phyloP scores from a whole-genome alignment of 2,888 invertebrate genomes.

The Ennomos quercinarius region DNA sequence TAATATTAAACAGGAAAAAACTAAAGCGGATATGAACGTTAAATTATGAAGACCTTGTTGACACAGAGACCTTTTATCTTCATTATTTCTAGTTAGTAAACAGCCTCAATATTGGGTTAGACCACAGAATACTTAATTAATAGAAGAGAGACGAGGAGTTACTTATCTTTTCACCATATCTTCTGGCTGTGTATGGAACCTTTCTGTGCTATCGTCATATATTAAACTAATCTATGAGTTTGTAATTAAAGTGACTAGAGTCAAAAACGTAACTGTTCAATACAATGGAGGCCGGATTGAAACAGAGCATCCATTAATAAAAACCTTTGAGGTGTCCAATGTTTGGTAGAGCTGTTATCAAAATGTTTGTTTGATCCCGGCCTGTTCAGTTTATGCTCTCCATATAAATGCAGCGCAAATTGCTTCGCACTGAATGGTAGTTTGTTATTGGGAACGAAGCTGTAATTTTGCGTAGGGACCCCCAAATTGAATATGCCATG shows the following conservation, averaged over 20 bases:
- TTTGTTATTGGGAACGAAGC: constrained; percentile 13
- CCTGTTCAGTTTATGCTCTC: background rate
- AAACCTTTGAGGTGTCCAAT: constrained; percentile 13
- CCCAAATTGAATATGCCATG: constrained; percentile 44
- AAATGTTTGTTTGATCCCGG: constrained; percentile 30
- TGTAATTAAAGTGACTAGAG: constrained; percentile 28
- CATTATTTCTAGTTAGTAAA: too few species aligned
- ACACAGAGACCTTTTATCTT: too few species aligned
- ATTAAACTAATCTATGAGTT: constrained; percentile 29
- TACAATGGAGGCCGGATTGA: constrained; percentile 27
- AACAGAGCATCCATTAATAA: constrained; percentile 12
- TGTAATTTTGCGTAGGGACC: constrained; percentile 2
- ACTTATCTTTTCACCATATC: background rate
- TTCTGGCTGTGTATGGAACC: background rate
- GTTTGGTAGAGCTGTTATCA: background rate
- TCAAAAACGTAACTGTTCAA: constrained; percentile 25
- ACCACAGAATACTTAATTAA: too few species aligned
- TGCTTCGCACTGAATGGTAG: constrained; percentile 11
- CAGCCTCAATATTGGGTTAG: too few species aligned
- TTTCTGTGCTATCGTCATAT: constrained; percentile 16
- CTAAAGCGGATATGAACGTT: too few species aligned
- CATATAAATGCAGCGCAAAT: constrained; percentile 12
- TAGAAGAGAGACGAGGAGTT: background rate
- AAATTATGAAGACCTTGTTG: too few species aligned
- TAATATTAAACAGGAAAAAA: too few species aligned